Percentiles rank a stretch among this genome's conserved stretches.
These are phyloP conservation scores for Echinometra lucunter DNA, from an alignment of 53 echinoderm and acorn worm species.

Conservation along the genomic window DNA sequence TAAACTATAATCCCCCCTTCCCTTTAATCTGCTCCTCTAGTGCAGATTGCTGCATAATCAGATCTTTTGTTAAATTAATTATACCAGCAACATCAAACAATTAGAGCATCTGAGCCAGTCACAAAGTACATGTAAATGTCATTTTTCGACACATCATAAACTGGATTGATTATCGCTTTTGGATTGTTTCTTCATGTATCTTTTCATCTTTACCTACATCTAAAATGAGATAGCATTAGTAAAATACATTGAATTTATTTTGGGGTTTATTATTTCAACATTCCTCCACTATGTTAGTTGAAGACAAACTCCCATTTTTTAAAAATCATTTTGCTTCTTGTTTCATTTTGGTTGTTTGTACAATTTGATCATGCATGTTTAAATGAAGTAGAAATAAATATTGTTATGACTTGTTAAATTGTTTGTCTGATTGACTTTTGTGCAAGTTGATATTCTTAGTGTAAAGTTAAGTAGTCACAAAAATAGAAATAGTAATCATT, in stretches of 20 bases:
- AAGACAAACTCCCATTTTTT: neutral
- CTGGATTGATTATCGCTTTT: neutral
- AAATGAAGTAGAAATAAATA: slow-evolving; percentile 41
- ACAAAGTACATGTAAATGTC: neutral
- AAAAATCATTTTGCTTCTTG: neutral
- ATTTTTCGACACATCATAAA: neutral
- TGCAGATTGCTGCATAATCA: no score
- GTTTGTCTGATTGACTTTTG: neutral
- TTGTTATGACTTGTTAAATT: slow-evolving; percentile 38
- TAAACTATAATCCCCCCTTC: neutral
- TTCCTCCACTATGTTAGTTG: neutral
- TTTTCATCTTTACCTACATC: neutral
- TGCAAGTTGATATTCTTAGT: neutral
- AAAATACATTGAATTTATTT: neutral
- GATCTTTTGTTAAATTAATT: no score
- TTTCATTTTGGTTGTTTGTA: neutral
- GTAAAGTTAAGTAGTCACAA: neutral
- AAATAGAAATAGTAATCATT: neutral
- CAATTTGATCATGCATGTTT: slow-evolving; percentile 37
- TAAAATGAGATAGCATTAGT: neutral
- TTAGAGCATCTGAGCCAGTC: neutral
- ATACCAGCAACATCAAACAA: no score
- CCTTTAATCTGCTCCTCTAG: neutral
- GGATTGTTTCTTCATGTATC: neutral
- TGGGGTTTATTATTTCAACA: neutral